Evolutionary conservation across 2,888 invertebrate genomes (phyloP), one percentile per base, ranked within the genome.

Genomic region (Chesias legatella): DNA sequence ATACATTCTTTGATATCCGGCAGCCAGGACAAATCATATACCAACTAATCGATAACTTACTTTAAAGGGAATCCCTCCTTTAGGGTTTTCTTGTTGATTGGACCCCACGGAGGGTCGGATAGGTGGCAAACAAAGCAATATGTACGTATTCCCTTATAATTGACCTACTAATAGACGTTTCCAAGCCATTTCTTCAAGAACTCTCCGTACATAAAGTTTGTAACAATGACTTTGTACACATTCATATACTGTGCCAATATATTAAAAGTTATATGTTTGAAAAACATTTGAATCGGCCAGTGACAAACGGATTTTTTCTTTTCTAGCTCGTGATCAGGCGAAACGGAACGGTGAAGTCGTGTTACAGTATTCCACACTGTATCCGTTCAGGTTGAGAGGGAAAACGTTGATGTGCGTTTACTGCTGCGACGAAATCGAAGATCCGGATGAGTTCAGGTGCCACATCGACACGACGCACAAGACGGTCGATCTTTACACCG

Each of bases 321-420:
- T 84, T 84, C 78, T 84, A 85, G 65, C 64, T 58, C 68, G 66
- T 59, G 37, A 59, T 53, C 67, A 66, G 70, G 77, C 73, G 64
- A 83, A 73, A 75, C 58, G 67, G 62, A 85, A 85, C 53, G 84
- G 84, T 33, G 76, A 80, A 61, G 61, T 78, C 47, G 66, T 88
- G 39, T 73, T 88, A 70, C 58, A 72, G 67, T 78, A 76, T 62
- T 71, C 84, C 7, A 83, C 84, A 24, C 68, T 73, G 27, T 80
- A 78, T 57, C 86, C 86, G 49, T 86, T 85, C 73, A 71, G 85
- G 54, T 66, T 80, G 39, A 69, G 65, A 36, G 73, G 74, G 6
- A 75, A 73, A 43, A 54, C 48, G 7, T 60, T 84, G 53, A 63
- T 77, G 39, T 86, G 86, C 56, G 83, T 84, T 48, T 86, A 79